Evolutionary conservation across 2,888 invertebrate genomes (phyloP).

Genomic region (Marronus borbonicus): DNA sequence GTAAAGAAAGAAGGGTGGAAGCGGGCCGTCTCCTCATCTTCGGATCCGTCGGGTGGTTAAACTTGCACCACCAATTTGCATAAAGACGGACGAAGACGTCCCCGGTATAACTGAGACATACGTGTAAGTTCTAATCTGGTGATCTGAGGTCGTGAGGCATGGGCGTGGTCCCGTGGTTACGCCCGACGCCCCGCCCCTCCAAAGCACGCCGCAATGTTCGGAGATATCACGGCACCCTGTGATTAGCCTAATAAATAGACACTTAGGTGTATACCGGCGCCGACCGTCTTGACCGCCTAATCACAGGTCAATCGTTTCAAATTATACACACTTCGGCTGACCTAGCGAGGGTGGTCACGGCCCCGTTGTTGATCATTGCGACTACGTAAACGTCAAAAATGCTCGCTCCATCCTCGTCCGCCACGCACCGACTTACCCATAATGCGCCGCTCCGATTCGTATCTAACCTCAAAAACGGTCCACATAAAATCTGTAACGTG

Average conservation of each 20-base stretch:
- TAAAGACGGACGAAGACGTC: conserved; percentile 54
- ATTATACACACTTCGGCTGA: conserved; percentile 66
- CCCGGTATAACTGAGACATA: conserved; percentile 38
- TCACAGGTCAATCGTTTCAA: conserved; percentile 68
- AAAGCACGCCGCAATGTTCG: conserved; percentile 61
- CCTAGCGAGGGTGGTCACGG: conserved; percentile 65
- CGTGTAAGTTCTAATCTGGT: conserved; percentile 50
- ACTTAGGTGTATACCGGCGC: conserved; percentile 66
- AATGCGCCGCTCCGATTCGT: conserved; percentile 41
- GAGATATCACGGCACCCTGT: conserved; percentile 64
- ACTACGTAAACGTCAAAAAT: conserved; percentile 50
- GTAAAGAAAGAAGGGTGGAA: conserved; percentile 29
- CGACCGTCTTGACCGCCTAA: conserved; percentile 67
- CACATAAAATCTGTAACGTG: conserved; percentile 50
- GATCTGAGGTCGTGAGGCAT: conserved; percentile 66
- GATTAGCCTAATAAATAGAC: conserved; percentile 70
- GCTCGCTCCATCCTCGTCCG: conserved; percentile 41
- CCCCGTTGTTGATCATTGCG: conserved; percentile 51
- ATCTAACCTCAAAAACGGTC: conserved; percentile 45
- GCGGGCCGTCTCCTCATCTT: conserved; percentile 16
- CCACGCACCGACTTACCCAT: conserved; percentile 39
- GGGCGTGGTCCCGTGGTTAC: conserved; percentile 64
- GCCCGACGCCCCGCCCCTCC: conserved; percentile 64
- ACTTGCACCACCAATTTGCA: conserved; percentile 52
- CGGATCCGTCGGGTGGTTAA: conserved; percentile 35